Conservation (phyloP, 2,113 vertebrate species). For the Nerophis ophidion region DNA sequence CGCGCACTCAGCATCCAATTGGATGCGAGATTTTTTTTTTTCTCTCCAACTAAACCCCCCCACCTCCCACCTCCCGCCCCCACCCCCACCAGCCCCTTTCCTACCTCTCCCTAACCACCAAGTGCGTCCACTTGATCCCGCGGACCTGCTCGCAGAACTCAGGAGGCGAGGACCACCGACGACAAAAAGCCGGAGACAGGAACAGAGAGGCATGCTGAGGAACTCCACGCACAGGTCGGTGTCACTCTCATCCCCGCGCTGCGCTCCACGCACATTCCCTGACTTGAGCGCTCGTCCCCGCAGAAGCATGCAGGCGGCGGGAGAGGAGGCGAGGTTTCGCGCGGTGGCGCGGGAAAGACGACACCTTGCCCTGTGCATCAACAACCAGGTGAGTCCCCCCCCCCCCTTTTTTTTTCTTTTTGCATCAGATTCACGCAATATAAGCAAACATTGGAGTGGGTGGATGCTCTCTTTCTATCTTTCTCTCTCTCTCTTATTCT, state of each 20-base stretch:
- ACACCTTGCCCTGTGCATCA: constrained; percentile 68
- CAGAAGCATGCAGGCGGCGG: constrained; percentile 63
- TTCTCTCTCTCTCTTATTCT: too few relatives aligned
- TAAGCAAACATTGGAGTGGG: constrained; percentile 5
- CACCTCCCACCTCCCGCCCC: neutral
- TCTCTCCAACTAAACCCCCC: neutral
- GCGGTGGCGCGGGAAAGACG: constrained; percentile 62
- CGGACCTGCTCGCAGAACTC: constrained; percentile 29
- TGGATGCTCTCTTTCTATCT: neutral
- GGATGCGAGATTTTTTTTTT: constrained; percentile 62
- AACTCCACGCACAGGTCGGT: constrained; percentile 68
- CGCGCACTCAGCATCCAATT: constrained; percentile 67
- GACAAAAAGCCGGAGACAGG: neutral
- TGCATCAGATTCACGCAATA: constrained; percentile 1
- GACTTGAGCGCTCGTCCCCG: constrained; percentile 59
- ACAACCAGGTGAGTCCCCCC: constrained; percentile 60
- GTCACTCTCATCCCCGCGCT: neutral
- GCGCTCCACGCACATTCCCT: neutral
- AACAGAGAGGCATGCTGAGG: constrained; percentile 59
- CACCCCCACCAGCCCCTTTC: neutral
- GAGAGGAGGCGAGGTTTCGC: constrained; percentile 63
- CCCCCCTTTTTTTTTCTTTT: too few relatives aligned
- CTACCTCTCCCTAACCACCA: constrained; percentile 25
- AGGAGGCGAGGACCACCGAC: neutral
- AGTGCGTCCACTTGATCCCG: constrained; percentile 55